phyloP scores from a whole-genome alignment of 2,113 vertebrate species.

The Alosa alosa region DNA sequence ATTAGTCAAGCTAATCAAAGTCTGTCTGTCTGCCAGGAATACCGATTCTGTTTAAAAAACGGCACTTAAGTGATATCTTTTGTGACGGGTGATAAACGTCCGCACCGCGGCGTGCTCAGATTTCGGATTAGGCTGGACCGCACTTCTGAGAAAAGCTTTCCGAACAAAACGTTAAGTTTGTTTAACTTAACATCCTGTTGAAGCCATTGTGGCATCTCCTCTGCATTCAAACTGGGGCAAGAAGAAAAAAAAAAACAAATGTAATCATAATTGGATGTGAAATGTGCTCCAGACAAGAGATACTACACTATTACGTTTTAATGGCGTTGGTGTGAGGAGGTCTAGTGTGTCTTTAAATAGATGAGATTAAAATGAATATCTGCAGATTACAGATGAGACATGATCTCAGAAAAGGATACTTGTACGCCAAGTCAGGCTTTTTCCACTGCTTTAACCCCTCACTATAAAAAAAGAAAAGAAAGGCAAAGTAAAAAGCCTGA shows the following conservation, averaged over 20 bases:
- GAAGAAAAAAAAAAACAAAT: not conserved
- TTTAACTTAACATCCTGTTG: not conserved
- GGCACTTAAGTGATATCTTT: not conserved
- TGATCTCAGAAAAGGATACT: not conserved
- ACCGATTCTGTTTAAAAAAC: not conserved
- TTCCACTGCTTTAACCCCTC: not conserved
- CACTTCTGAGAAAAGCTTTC: not conserved
- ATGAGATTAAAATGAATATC: constrained; percentile 5
- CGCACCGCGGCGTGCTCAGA: not conserved
- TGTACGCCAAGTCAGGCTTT: not conserved
- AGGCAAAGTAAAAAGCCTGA: not conserved
- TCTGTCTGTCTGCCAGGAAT: not conserved
- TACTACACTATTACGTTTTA: not conserved
- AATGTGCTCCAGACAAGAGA: not conserved
- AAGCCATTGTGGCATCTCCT: not conserved
- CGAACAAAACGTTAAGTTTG: constrained; percentile 1
- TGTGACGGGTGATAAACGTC: not conserved
- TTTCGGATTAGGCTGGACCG: not conserved
- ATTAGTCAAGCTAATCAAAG: not conserved
- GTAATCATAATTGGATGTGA: not conserved
- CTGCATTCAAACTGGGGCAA: not conserved
- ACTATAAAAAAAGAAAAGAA: constrained; percentile 10
- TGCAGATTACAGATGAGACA: constrained; percentile 1
- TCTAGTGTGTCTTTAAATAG: not conserved
- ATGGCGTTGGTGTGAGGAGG: not conserved